phyloP scores from a whole-genome alignment of 1,140 invertebrate species.

The Drosophila funebris region DNA sequence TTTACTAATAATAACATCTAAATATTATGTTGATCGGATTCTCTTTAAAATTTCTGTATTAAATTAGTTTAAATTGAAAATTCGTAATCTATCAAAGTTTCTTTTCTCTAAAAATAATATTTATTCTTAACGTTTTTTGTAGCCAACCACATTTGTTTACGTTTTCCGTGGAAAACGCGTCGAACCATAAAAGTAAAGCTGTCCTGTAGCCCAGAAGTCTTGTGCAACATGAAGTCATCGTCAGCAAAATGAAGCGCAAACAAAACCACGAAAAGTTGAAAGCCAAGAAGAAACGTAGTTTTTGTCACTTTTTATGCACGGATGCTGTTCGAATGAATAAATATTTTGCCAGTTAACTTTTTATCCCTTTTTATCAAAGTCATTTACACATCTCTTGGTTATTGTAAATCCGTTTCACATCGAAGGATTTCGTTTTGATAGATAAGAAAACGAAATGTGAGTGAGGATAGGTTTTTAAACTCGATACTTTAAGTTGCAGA shows the following conservation, averaged over 20 bases:
- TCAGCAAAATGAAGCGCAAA: slow-evolving; percentile 16
- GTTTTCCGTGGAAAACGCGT: neutral
- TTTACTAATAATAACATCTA: no score
- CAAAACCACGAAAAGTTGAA: slow-evolving; percentile 5
- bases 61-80: no score
- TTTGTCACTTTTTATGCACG: slow-evolving; percentile 13
- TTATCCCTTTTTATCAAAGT: neutral
- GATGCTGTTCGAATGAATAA: neutral
- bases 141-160: neutral
- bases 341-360: neutral
- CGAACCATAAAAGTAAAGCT: neutral
- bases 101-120: neutral
- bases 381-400: slow-evolving; percentile 1
- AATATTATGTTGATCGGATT: no score
- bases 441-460: neutral
- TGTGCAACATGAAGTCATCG: slow-evolving; percentile 5
- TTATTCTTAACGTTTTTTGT: neutral
- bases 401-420: neutral
- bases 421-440: neutral
- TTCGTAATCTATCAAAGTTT: neutral
- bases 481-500: no score
- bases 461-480: neutral
- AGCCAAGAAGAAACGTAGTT: neutral
- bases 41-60: no score
- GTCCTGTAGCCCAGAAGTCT: slow-evolving; percentile 1